Conservation (phyloP, 1,140 invertebrate genomes). For the Achroia grisella region DNA sequence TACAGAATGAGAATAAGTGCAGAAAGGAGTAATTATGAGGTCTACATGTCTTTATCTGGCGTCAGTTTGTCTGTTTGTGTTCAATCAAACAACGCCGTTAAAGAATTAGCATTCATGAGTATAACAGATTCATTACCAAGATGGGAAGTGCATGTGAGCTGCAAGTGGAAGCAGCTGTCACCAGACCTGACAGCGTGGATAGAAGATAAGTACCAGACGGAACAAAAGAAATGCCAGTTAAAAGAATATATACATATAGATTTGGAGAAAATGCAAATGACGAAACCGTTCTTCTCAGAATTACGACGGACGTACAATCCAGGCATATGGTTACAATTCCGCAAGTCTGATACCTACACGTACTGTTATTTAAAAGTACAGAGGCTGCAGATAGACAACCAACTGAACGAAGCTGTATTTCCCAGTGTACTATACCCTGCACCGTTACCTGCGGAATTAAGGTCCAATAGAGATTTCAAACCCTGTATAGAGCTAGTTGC, state of each 20-base stretch:
- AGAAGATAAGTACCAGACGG: conserved; percentile 84
- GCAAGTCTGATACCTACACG: conserved; percentile 80
- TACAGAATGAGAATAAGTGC: conserved; percentile 81
- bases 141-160: conserved; percentile 88
- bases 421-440: conserved; percentile 83
- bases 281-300: conserved; percentile 89
- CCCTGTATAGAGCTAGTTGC: conserved; percentile 81
- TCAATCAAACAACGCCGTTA: conserved; percentile 46
- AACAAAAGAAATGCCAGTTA: conserved; percentile 81
- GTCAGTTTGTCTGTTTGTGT: conserved; percentile 80
- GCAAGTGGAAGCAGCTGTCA: conserved; percentile 85
- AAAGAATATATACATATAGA: conserved; percentile 87
- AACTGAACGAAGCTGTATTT: conserved; percentile 83
- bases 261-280: conserved; percentile 90
- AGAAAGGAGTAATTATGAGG: conserved; percentile 79
- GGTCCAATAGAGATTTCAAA: conserved; percentile 66
- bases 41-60: conserved; percentile 81
- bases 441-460: conserved; percentile 37
- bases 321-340: conserved; percentile 83
- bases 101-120: conserved; percentile 80
- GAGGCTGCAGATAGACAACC: conserved; percentile 84
- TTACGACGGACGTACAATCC: conserved; percentile 83
- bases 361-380: conserved; percentile 83
- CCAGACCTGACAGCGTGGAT: conserved; percentile 86
- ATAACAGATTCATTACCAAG: conserved; percentile 80